These are phyloP conservation scores for Selene dorsalis DNA, from an alignment of 2,797 vertebrate species.

Conservation along the genomic window DNA sequence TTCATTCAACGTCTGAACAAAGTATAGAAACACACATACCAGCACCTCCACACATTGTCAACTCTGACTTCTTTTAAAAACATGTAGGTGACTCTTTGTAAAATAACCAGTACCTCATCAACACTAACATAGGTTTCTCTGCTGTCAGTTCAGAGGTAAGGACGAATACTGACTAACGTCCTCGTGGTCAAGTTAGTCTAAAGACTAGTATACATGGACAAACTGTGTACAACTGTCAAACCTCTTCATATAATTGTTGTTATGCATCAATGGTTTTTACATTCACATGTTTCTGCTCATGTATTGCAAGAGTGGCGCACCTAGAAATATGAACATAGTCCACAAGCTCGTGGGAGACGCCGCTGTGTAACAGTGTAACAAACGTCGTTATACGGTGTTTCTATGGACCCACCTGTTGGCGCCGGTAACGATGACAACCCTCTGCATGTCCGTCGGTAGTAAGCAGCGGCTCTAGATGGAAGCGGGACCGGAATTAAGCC, in stretches of 20 bases:
- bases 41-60: background rate
- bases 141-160: background rate
- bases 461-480: fast-evolving
- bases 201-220: too few relatives aligned
- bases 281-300: background rate
- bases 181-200: background rate
- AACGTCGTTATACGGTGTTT: background rate
- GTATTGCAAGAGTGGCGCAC: too few relatives aligned
- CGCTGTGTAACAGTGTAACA: background rate
- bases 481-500: background rate
- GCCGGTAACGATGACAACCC: conserved; percentile 90
- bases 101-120: background rate
- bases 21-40: too few relatives aligned
- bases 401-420: conserved; percentile 87
- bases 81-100: background rate
- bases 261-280: too few relatives aligned
- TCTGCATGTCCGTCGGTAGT: conserved; percentile 72
- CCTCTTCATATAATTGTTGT: background rate
- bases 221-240: too few relatives aligned
- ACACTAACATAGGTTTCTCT: background rate
- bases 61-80: background rate
- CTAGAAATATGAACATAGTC: background rate
- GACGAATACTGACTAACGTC: background rate
- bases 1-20: background rate
- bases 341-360: background rate